Evolutionary conservation across 1,140 invertebrate species (phyloP).

Genomic region (Coelopa frigida): DNA sequence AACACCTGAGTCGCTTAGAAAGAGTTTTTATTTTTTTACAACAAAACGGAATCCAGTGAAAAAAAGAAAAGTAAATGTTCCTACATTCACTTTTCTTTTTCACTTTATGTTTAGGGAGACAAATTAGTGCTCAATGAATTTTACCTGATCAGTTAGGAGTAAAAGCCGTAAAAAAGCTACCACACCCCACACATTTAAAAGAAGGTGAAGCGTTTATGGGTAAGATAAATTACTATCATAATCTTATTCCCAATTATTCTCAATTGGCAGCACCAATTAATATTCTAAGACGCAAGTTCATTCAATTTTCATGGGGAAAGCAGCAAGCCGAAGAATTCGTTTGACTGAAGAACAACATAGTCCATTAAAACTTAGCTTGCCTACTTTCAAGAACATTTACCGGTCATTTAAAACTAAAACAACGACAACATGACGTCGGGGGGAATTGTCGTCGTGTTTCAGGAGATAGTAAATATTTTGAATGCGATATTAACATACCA

Average conservation of each 20-base stretch:
- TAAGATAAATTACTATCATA: constrained; percentile 25
- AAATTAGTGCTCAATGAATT: constrained; percentile 25
- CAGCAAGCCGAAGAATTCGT: constrained; percentile 9
- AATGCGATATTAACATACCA: no score
- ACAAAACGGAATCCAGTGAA: constrained; percentile 16
- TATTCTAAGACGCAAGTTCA: constrained; percentile 21
- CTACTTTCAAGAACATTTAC: constrained; percentile 44
- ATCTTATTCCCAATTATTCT: constrained; percentile 26
- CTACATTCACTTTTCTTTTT: no score
- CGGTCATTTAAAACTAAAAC: no score
- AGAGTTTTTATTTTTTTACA: constrained; percentile 22
- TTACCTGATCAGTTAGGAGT: constrained; percentile 15
- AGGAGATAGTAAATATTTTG: no score
- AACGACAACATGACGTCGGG: no score
- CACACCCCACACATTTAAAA: constrained; percentile 23
- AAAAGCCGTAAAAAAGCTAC: constrained; percentile 18
- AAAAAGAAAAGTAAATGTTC: constrained; percentile 17
- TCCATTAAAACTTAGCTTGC: constrained; percentile 20
- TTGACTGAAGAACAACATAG: not conserved
- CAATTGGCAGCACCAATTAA: constrained; percentile 17
- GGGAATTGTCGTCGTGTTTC: no score
- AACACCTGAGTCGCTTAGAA: constrained; percentile 27
- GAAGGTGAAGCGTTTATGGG: constrained; percentile 31
- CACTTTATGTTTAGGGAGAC: constrained; percentile 29
- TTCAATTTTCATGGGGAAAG: constrained; percentile 19